Evolutionary conservation across 2,888 invertebrate genomes (phyloP), one percentile per base, ranked within the genome.

Genomic region (Morpho achilles): DNA sequence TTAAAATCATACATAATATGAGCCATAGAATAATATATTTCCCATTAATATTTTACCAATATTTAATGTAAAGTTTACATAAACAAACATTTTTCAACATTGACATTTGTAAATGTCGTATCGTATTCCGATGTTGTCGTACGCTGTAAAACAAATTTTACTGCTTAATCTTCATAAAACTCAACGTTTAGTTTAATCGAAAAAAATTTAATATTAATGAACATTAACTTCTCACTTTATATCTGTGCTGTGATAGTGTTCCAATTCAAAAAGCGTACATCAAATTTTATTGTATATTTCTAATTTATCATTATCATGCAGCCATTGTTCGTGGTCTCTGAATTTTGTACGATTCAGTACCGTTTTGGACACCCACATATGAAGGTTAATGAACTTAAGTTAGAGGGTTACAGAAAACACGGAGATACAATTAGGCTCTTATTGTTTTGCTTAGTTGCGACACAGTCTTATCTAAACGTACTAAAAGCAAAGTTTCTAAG

Each of bases 381-480:
- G 67, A 69, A 77, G 84, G 80, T 82, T 77, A 71, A 76, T 67
- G 84, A 76, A 77, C 87, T 72, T 67, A 60, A 67, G 69, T 55
- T 71, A 71, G 74, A 74, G 73, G 73, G 71, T 73, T 75, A 72
- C 76, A 75, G 74, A 78, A 71, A 79, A 75, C 77, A 79, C 69
- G 67, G 69, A 76, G 70, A 75, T 74, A 84, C 77, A 86, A 87
- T 88, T 88, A 87, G 84, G 77, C 74, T 69, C 67, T 82, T 82
- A 86, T 88, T 88, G 89, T 89, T 87, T 86, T 74, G 73, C 72
- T 69, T 62, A 62, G 69, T 87, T 85, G 80, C 81, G 79, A 86
- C 82, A 86, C 77, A 75, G 69, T 68, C 76, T 83, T 84, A 84
- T 83, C 83, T 84, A 74, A 78, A 80, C 73, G 75, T 76, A 79